A percentile compares a stretch with the other conserved stretches of the same genome.
phyloP scores from a whole-genome alignment of 2,888 invertebrate genomes.

The Melikaiella ostensackeni region DNA sequence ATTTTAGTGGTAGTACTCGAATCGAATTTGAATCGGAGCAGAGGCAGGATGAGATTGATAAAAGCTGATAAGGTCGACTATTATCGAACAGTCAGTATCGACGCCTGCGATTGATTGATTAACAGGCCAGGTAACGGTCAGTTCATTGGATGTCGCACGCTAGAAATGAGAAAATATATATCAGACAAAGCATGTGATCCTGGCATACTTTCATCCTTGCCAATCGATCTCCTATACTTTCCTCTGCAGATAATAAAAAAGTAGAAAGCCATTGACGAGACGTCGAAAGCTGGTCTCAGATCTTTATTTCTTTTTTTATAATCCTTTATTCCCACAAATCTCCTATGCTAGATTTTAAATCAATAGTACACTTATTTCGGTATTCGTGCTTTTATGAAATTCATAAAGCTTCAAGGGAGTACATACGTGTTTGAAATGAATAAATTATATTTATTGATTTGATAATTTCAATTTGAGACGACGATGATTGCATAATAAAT shows the following conservation, averaged over 20 bases:
- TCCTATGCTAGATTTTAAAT: too few species aligned
- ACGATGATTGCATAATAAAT: too few species aligned
- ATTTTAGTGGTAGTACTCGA: conserved; percentile 19
- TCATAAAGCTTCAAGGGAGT: too few species aligned
- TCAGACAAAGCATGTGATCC: conserved; percentile 21
- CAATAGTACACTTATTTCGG: too few species aligned
- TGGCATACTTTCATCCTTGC: conserved; percentile 22
- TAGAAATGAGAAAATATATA: background rate
- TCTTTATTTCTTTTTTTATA: background rate
- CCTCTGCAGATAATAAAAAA: background rate
- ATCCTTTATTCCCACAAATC: background rate
- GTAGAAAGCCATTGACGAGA: background rate
- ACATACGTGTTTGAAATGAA: too few species aligned
- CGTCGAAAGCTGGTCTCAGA: background rate
- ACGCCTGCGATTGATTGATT: conserved; percentile 34
- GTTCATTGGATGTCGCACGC: conserved; percentile 19
- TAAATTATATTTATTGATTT: too few species aligned
- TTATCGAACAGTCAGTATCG: conserved; percentile 36
- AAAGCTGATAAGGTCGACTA: conserved; percentile 32
- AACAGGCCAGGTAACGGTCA: conserved; percentile 17
- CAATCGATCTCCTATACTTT: conserved; percentile 31
- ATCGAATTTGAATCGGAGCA: conserved; percentile 10
- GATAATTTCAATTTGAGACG: too few species aligned
- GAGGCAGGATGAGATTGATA: conserved; percentile 34
- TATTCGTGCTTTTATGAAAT: too few species aligned